Base-by-base conservation (phyloP, 2,797 vertebrate species). In the Pteropus rufus region DNA sequence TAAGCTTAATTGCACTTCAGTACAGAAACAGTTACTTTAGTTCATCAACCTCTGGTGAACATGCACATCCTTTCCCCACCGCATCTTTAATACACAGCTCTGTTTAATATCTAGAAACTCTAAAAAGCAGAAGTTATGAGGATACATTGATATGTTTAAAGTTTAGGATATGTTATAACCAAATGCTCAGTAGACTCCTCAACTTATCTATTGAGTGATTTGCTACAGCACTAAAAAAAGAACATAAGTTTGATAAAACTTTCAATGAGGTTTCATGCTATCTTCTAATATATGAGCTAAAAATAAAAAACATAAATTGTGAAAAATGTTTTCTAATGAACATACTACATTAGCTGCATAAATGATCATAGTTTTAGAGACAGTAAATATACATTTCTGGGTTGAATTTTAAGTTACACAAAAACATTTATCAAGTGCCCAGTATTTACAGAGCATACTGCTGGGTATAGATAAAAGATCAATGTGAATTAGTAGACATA, bases 101-200 rank as follows among this genome's bases (percentile, higher is more conserved):
- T 76, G 36, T 95, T 95, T 91, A 94, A 94, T 97, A 82, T 56
- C 69, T 75, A 83, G 85, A 94, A 96, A 95, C 79, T 46, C 52
- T 69, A 34, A 60, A 64, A 52, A 88, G 85, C 81, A 93, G 52
- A 89, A 84, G 29, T 95, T 82, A 95, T 91, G 82, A 96, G 41
- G 7, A 16, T 65, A 10, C 11, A 70, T 79, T 83, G 79, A 36
- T 91, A 96, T 72, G 95, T 70, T 77, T 73, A 96, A 97, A 49
- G 92, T 97, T 93, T 81, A 96, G 92, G 84, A 89, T 85, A 70
- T 87, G 67, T 94, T 93, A 79, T 65, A 96, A 84, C 41, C 49
- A 95, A 94, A 77, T 81, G 56, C 91, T 90, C 3, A 7, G 56
- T 79, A 84, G 65, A 69, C 72, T 94, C 15, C 6, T 46, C 92